phyloP scores from a whole-genome alignment of 2,888 invertebrate species.

The Nineta flava region DNA sequence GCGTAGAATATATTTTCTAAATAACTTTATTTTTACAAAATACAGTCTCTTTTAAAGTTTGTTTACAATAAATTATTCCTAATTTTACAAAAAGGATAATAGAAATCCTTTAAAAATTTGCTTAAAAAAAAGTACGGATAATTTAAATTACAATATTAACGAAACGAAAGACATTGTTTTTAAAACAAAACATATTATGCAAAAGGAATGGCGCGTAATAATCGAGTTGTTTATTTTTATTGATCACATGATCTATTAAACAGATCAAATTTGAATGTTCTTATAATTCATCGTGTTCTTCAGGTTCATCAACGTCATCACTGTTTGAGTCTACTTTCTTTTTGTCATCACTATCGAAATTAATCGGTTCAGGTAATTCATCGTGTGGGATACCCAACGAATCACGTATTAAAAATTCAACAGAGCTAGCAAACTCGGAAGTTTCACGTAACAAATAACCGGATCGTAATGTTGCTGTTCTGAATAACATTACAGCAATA shows the following conservation, averaged over 20 bases:
- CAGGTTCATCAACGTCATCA: conserved; percentile 22
- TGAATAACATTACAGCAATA: conserved; percentile 79
- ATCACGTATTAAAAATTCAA: conserved; percentile 78
- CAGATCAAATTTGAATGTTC: background rate
- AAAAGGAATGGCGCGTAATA: background rate
- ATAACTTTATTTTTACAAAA: conserved; percentile 3
- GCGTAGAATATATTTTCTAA: background rate
- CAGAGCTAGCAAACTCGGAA: conserved; percentile 72
- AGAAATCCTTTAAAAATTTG: background rate
- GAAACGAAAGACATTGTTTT: background rate
- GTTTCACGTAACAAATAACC: conserved; percentile 86
- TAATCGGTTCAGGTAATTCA: conserved; percentile 36
- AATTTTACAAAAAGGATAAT: background rate
- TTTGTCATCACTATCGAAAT: conserved; percentile 27
- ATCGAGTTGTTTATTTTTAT: background rate
- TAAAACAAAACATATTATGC: background rate
- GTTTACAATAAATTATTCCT: conserved; percentile 1
- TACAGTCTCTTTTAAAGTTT: background rate
- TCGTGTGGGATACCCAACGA: conserved; percentile 61
- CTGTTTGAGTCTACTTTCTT: conserved; percentile 27
- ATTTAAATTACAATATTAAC: background rate
- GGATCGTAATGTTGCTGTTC: conserved; percentile 82
- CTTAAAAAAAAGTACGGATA: background rate
- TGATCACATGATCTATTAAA: background rate
- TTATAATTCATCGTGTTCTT: conserved; percentile 40